Percentiles rank a stretch among this genome's conserved stretches.
Evolutionary conservation across 2,113 vertebrate genomes (phyloP).

Genomic region (Phylloscopus whistleri): DNA sequence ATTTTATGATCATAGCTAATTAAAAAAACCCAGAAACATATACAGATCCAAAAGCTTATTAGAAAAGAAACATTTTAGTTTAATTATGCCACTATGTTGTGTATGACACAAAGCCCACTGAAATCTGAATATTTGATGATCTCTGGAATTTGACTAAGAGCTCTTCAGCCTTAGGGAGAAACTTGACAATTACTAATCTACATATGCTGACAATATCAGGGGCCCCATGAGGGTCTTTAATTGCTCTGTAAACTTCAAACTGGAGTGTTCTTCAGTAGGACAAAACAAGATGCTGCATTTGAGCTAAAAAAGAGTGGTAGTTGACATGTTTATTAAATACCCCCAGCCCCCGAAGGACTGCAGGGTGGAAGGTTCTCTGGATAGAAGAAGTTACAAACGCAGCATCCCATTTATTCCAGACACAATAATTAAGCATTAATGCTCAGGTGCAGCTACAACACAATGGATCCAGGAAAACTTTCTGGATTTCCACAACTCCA

Average conservation of each 20-base stretch:
- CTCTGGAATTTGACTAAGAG: slow-evolving; percentile 68
- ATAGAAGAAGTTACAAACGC: background rate
- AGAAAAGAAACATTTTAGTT: slow-evolving; percentile 60
- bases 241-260: slow-evolving; percentile 76
- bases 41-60: slow-evolving; percentile 55
- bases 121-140: slow-evolving; percentile 73
- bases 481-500: background rate
- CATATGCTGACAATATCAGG: slow-evolving; percentile 62
- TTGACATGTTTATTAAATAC: slow-evolving; percentile 76
- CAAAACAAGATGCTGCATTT: slow-evolving; percentile 63
- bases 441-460: background rate
- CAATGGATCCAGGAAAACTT: background rate
- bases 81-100: slow-evolving; percentile 67
- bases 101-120: slow-evolving; percentile 60
- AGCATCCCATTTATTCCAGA: background rate
- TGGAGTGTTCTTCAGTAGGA: slow-evolving; percentile 72
- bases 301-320: slow-evolving; percentile 64
- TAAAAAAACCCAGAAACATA: slow-evolving; percentile 64
- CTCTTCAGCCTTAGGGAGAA: slow-evolving; percentile 65
- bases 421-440: background rate
- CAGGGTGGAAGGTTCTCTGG: slow-evolving; percentile 24
- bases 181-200: slow-evolving; percentile 71
- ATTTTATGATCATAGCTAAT: slow-evolving; percentile 59
- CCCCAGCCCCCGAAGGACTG: slow-evolving; percentile 11
- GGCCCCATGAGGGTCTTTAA: slow-evolving; percentile 72